Evolutionary conservation across 1,140 invertebrate genomes (phyloP).

Genomic region (Drosophila arizonae): DNA sequence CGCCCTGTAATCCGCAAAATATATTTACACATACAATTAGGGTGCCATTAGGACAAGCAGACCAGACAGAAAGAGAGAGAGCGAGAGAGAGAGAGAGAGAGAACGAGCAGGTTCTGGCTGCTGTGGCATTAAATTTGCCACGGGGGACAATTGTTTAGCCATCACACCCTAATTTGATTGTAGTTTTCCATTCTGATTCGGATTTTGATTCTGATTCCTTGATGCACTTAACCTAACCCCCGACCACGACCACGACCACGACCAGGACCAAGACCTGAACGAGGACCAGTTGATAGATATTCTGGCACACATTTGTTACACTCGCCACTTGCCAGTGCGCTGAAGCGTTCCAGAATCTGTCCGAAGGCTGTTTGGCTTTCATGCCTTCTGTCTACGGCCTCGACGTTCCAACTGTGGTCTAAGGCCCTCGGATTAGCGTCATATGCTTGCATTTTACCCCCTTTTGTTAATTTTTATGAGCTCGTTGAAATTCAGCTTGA

Average conservation of each 20-base stretch:
- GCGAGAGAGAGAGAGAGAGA: conserved; percentile 21
- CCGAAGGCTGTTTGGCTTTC: conserved; percentile 1
- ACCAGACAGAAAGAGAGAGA: conserved; percentile 22
- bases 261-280: conserved; percentile 35
- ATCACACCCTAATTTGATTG: conserved; percentile 83
- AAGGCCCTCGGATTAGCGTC: conserved; percentile 79
- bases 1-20: conserved; percentile 77
- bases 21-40: conserved; percentile 83
- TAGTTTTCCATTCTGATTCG: conserved; percentile 52
- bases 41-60: conserved; percentile 73
- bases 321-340: conserved; percentile 71
- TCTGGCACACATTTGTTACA: conserved; percentile 54
- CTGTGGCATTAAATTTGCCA: conserved; percentile 70
- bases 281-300: conserved; percentile 31
- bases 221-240: conserved; percentile 78
- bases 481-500: conserved; percentile 75
- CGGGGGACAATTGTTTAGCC: conserved; percentile 82
- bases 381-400: conserved; percentile 29
- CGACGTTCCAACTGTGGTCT: conserved; percentile 66
- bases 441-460: conserved; percentile 81
- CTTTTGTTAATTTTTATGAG: conserved; percentile 77
- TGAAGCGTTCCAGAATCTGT: conserved; percentile 42
- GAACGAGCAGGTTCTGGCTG: neutral
- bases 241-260: no score
- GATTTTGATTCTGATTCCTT: conserved; percentile 67